Conservation (phyloP, 2,113 vertebrate species). For the Callithrix jacchus region DNA sequence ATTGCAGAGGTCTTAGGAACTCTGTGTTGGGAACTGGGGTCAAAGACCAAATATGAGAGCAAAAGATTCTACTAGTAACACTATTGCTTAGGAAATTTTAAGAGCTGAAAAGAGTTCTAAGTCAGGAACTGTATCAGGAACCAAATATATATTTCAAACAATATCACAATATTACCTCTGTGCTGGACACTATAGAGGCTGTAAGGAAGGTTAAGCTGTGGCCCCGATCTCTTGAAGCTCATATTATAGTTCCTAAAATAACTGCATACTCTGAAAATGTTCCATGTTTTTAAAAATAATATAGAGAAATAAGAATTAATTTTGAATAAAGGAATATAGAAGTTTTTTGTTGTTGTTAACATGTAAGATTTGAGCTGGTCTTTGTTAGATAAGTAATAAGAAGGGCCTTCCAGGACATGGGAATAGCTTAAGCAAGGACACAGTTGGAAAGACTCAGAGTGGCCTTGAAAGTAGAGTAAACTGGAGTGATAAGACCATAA, state of each 20-base stretch:
- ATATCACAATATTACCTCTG: background rate
- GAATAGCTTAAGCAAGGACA: background rate
- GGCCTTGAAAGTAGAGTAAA: background rate
- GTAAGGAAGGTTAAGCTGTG: background rate
- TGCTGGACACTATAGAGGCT: background rate
- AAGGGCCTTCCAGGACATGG: background rate
- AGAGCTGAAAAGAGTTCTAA: background rate
- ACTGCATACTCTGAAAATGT: background rate
- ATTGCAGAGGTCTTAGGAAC: background rate
- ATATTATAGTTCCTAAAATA: slow-evolving; percentile 27
- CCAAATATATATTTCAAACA: background rate
- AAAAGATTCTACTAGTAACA: background rate
- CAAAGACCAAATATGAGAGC: background rate
- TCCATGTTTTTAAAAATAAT: background rate
- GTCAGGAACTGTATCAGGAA: background rate
- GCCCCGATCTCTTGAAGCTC: background rate
- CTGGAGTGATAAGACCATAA: background rate
- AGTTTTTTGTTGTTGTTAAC: background rate
- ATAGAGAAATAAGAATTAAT: slow-evolving; percentile 32
- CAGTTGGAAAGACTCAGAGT: background rate
- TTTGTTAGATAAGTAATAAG: background rate
- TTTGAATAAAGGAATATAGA: slow-evolving; percentile 36
- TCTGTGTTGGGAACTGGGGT: background rate
- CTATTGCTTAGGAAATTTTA: background rate
- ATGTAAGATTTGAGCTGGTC: background rate